Conservation (phyloP, 23 tunicate species). For the Diplosoma virens region DNA sequence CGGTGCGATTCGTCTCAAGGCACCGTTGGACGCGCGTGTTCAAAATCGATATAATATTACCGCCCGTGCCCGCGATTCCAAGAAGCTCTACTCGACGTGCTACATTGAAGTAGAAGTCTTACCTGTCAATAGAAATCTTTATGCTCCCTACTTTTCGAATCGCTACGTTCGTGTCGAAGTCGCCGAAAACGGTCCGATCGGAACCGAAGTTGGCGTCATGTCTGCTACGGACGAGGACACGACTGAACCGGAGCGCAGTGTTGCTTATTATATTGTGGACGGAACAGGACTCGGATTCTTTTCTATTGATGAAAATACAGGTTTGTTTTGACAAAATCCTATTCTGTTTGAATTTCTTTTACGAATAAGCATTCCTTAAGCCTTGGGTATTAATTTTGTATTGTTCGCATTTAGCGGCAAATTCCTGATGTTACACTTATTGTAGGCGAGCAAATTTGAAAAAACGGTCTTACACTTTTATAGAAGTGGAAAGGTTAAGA, state of each 20-base stretch:
- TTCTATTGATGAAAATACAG: slow-evolving; percentile 45
- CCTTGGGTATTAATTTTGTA: too few species aligned
- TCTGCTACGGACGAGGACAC: slow-evolving; percentile 68
- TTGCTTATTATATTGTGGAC: slow-evolving; percentile 42
- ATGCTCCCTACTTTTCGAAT: slow-evolving; percentile 54
- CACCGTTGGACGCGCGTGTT: slow-evolving; percentile 33
- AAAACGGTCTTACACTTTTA: too few species aligned
- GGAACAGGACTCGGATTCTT: slow-evolving; percentile 62
- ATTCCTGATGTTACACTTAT: too few species aligned
- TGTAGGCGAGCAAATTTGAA: too few species aligned
- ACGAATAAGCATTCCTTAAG: too few species aligned
- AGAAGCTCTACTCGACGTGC: slow-evolving; percentile 34
- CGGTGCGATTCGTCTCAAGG: slow-evolving; percentile 44
- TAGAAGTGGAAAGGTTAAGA: too few species aligned
- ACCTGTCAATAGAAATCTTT: slow-evolving; percentile 57
- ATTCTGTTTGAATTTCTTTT: too few species aligned
- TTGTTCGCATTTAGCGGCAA: too few species aligned
- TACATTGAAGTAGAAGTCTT: slow-evolving; percentile 50
- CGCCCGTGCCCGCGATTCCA: slow-evolving; percentile 67
- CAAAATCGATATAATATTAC: slow-evolving; percentile 59
- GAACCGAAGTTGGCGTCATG: slow-evolving; percentile 22
- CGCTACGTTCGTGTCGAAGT: slow-evolving; percentile 14
- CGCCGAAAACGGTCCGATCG: slow-evolving; percentile 42
- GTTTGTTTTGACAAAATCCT: too few species aligned
- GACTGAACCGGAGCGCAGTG: slow-evolving; percentile 13